Base-by-base conservation (phyloP, 1,140 invertebrate genomes). In the Scylla paramamosain region DNA sequence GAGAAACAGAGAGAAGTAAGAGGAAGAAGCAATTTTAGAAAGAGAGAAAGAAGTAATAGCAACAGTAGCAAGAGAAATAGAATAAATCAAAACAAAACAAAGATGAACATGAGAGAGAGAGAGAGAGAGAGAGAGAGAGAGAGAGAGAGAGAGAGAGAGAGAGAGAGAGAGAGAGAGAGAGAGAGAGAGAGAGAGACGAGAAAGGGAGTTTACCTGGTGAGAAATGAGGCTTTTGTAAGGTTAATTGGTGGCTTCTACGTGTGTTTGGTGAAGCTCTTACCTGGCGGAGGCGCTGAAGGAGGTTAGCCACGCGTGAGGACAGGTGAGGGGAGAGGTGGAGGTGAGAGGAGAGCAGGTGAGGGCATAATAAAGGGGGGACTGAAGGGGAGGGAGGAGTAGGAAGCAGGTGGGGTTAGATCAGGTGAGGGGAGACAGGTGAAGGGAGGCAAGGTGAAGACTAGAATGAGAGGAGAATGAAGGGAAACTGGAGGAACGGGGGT, bases 221-320 rank as follows among this genome's bases (percentile, higher is more conserved):
- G 88, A 90, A 90, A 20, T 90, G 88, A 48, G 16, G 88, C 88
- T 90, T 90, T 90, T 90, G 88, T 90, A 45, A 48, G 45, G 88
- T 90, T 90, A 90, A 90, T 89, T 90, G 88, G 83, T 90, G 88
- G 88, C 45, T 90, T 90, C 83, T 6, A 7, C 16, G 0, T 16
- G 32, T 90, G 88, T 90, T 90, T 90, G 88, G 32, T 20, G 39
- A 90, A 90, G 88, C 25, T n/a, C 88, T 90, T 90, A 90, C 88
- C 88, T 90, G 39, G 86, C 45, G 20, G 88, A 45, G 39, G 45
- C 88, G 20, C 48, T 90, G 31, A 90, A 39, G 83, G 83, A 25
- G 83, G 10, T 12, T 39, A 48, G 29, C 45, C 39, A n/a, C 0
- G 29, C 88, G 88, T 90, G 88, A 90, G 45, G 86, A 10, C 4